These are phyloP conservation scores for Silurus lanzhouensis DNA, from an alignment of 2,797 vertebrate genomes.

Conservation along the genomic window DNA sequence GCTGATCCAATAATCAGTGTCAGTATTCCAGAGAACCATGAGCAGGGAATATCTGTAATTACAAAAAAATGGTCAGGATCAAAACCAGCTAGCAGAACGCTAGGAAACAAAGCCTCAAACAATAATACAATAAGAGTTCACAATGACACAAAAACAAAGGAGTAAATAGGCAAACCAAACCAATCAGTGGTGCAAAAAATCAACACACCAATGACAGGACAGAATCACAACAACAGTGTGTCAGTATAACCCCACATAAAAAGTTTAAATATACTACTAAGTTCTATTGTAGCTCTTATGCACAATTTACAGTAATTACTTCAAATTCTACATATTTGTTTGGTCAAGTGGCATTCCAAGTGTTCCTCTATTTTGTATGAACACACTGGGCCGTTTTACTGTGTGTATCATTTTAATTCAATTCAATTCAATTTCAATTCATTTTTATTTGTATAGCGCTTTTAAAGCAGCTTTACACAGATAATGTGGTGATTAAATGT, in stretches of 20 bases:
- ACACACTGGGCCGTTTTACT: not conserved
- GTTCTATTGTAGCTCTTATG: not conserved
- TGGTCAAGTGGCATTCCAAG: too few species aligned
- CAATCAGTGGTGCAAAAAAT: not conserved
- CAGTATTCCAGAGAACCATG: not conserved
- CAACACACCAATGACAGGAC: not conserved
- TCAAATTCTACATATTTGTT: too few species aligned
- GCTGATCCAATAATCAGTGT: not conserved
- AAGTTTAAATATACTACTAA: not conserved
- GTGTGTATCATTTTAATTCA: not conserved
- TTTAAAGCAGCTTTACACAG: too few species aligned
- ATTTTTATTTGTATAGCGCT: too few species aligned
- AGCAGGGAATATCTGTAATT: not conserved
- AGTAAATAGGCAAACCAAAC: not conserved
- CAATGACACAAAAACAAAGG: not conserved
- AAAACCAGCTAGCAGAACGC: not conserved
- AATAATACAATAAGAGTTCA: not conserved
- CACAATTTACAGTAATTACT: too few species aligned
- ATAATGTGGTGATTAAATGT: too few species aligned
- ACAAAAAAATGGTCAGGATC: not conserved
- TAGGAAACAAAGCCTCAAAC: not conserved
- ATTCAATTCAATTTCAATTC: too few species aligned
- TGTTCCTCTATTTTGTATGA: too few species aligned
- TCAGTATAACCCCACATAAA: not conserved
- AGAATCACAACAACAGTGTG: not conserved